Conservation (phyloP, 1,140 invertebrate species). For the Drosophila pruinosa region DNA sequence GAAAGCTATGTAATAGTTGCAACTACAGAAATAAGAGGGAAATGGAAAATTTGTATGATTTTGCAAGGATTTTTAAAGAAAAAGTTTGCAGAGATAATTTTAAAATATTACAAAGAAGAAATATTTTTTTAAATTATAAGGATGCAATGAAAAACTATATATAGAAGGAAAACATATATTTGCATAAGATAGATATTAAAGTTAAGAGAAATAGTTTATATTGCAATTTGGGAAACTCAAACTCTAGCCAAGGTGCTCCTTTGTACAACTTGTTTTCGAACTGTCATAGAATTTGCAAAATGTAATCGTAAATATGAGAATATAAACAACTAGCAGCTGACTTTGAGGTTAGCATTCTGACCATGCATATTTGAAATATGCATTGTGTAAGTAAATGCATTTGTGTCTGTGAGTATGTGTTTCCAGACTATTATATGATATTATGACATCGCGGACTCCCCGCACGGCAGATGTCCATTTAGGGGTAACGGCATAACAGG, state of each 20-base stretch:
- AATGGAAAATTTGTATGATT: not conserved
- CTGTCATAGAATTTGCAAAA: not conserved
- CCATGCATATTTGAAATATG: slow-evolving; percentile 25
- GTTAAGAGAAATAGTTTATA: too few species aligned
- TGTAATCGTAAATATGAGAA: not conserved
- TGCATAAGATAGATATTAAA: too few species aligned
- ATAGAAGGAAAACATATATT: too few species aligned
- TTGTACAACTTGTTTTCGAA: not conserved
- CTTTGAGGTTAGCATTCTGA: slow-evolving; percentile 30
- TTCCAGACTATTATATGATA: slow-evolving; percentile 3
- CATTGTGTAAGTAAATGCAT: not conserved
- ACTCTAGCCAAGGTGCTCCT: not conserved
- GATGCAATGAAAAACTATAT: too few species aligned
- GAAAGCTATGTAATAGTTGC: not conserved
- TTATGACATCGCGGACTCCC: slow-evolving; percentile 30
- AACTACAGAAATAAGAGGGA: not conserved
- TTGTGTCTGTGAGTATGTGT: not conserved
- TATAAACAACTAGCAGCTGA: slow-evolving; percentile 4
- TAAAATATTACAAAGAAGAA: not conserved
- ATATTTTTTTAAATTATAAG: too few species aligned
- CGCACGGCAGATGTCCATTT: slow-evolving; percentile 8
- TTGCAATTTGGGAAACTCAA: too few species aligned
- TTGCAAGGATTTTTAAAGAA: not conserved
- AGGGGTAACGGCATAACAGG: slow-evolving; percentile 31
- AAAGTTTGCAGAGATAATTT: too few species aligned